Percentiles rank a stretch among this genome's conserved stretches.
Evolutionary conservation across 2,113 vertebrate species (phyloP).

Genomic region (Pica pica): DNA sequence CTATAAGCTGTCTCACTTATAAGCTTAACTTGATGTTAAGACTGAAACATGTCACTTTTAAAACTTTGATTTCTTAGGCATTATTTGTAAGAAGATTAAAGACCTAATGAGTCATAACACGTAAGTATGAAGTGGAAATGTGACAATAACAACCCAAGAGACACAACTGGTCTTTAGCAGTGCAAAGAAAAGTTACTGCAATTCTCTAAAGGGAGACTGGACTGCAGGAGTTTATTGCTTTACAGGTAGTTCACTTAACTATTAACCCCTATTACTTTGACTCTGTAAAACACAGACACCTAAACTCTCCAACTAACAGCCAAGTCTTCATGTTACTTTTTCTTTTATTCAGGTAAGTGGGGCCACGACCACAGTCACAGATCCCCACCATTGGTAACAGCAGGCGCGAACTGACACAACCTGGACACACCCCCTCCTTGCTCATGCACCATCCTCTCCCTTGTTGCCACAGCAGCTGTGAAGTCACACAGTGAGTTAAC

Average conservation of each 20-base stretch:
- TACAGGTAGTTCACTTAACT: not conserved
- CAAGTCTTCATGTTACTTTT: not conserved
- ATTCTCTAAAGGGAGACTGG: not conserved
- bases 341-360: not conserved
- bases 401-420: not conserved
- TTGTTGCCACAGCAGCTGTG: not conserved
- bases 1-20: not conserved
- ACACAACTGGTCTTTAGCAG: not conserved
- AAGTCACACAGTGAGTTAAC: not conserved
- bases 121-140: not conserved
- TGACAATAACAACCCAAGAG: not conserved
- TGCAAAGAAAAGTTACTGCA: not conserved
- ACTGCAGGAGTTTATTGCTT: not conserved
- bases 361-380: not conserved
- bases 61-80: not conserved
- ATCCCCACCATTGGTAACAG: not conserved
- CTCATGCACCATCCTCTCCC: not conserved
- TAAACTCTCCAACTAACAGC: not conserved
- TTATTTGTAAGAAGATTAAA: slow-evolving; percentile 2
- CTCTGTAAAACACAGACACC: not conserved
- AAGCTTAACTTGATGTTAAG: not conserved
- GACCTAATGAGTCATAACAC: not conserved
- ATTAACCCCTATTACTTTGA: not conserved
- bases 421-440: not conserved
- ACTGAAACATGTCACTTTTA: not conserved